Evolutionary conservation across 2,797 vertebrate genomes (phyloP), one percentile per base, ranked within the genome.

Genomic region (Xenentodon cancila): DNA sequence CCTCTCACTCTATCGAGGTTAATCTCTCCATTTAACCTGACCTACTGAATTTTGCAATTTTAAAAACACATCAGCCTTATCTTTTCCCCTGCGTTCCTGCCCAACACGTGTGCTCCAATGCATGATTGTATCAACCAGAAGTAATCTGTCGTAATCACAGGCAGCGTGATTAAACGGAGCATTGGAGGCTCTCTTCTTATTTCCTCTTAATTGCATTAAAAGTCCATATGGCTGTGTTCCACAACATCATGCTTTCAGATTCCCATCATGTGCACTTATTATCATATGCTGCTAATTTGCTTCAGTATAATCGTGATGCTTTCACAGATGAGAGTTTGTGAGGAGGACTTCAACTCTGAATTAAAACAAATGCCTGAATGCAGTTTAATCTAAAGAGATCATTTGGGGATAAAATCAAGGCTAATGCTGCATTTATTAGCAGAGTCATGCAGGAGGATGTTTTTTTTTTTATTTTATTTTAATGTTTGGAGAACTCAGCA

Each of bases 1-100:
- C 4, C 37, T 5, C 37, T 30, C 30, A 30, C 37, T 40, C 13
- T 16, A 5, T 27, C 64, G 76, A 77, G 82, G 84, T 80, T 87
- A 87, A 89, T 84, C 80, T 71, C 68, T 74, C 80, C 69, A 57
- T 83, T 88, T 79, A 74, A 60, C 62, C 48, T 52, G 13, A 20
- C 60, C 69, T 74, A 57, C 54, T 68, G 64, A 74, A 62, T 73
- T 61, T 58, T 59, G 5, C 30, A n/a, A 63, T 53, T 70, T 69
- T 34, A 53, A 77, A 74, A 5, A 2, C n/a, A 52, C 27, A 57
- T 71, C 27, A 53, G 8, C 51, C 15, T 59, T 64, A 43, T 52
- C 5, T 61, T 64, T 57, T 58, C 17, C 58, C 43, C 12, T 45
- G 9, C 40, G 7, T 49, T 19, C 45, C 1, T 40, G 1, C 25